Evolutionary conservation across 2,797 vertebrate species (phyloP), one percentile per base, ranked within the genome.

Genomic region (Macroramphosus scolopax): DNA sequence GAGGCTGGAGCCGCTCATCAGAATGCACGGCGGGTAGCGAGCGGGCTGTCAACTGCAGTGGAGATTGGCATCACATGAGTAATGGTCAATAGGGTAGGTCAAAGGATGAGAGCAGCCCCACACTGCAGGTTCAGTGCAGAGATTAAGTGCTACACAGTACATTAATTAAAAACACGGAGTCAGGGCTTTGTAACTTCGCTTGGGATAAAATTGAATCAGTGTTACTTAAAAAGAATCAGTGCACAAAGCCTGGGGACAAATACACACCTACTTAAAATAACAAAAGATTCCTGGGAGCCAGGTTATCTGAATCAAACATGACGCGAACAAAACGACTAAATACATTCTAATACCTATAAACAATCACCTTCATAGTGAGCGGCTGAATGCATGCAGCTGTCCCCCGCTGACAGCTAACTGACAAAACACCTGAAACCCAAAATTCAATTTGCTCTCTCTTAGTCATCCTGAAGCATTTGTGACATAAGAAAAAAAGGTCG

Each of bases 1-100:
- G 91, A 59, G 97, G 95, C 40, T 96, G 94, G 20, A 99, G 92
- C 51, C 97, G 90, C 83, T 99, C 95, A 47, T 99, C 97, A 62
- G 94, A 93, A 65, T 97, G 95, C 71, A 98, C 83, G 2, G 89
- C 79, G 51, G 96, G 97, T 57, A 99, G 82, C 0, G 93, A 95
- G 71, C 96, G 88, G 22, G 94, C 95, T 6, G 95, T 94, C 79
- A 99, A 56, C 97, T 99, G 77, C 50, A 88, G 88, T 51, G 72
- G 80, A 84, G 25, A 81, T 30, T 41, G 54, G 51, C 42, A 55
- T 56, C 34, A 53, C 38, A 69, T 73, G 60, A 82, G 65, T 73
- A 51, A 81, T 42, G 56, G 48, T 58, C 49, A 63, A 55, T 8
- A 42, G 44, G 44, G 58, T 16, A 8, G 36, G 53, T 63, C 51